Conservation (phyloP, 2,113 vertebrate genomes). For the Cinclus cinclus region DNA sequence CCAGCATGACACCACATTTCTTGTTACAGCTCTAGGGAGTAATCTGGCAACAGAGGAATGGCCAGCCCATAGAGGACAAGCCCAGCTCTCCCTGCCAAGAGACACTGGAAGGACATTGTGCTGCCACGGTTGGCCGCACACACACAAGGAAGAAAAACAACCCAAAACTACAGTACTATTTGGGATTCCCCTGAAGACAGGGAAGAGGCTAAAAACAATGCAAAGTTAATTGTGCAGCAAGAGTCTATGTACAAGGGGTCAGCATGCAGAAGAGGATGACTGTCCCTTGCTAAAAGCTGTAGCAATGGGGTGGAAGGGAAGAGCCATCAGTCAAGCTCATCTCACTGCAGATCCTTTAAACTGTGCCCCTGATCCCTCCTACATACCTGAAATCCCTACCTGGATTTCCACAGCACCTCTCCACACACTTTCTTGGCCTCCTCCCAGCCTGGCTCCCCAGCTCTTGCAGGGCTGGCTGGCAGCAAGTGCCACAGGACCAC, state of each 20-base stretch:
- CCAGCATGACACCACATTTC: neutral
- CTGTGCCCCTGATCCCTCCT: neutral
- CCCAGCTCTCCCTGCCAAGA: neutral
- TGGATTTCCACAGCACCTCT: neutral
- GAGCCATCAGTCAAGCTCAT: neutral
- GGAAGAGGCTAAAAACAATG: neutral
- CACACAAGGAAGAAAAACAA: neutral
- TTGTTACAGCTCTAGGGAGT: neutral
- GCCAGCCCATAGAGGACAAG: neutral
- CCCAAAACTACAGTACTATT: neutral
- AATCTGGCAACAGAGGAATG: neutral
- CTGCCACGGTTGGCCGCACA: fast-evolving
- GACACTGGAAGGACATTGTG: neutral
- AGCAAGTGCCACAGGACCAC: neutral
- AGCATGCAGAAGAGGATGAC: neutral
- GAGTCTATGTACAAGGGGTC: neutral
- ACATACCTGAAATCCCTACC: neutral
- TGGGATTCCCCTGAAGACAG: neutral
- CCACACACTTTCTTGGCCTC: neutral
- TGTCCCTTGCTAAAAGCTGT: neutral
- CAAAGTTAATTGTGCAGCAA: neutral
- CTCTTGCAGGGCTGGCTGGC: neutral
- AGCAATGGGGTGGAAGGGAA: neutral
- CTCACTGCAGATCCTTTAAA: neutral
- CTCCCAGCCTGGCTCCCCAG: neutral